A percentile compares a stretch with the other conserved stretches of the same genome.
phyloP scores from a whole-genome alignment of 1,140 invertebrate genomes.

The Lordiphosa stackelbergi region DNA sequence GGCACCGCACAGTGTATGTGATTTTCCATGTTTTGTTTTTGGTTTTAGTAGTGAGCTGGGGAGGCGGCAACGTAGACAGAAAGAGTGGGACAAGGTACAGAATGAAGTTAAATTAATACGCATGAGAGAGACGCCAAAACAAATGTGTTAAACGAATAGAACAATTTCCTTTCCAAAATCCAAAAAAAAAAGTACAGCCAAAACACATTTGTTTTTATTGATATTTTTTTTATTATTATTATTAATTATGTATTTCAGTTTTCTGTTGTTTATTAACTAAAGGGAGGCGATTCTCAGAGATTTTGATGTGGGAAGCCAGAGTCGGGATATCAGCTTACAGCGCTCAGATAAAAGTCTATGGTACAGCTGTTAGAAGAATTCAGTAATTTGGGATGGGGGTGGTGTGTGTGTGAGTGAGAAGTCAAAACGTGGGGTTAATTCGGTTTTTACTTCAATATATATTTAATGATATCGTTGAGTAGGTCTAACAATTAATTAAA shows the following conservation, averaged over 20 bases:
- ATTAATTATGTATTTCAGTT: slow-evolving; percentile 22
- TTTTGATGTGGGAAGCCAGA: too few species aligned
- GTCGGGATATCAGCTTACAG: too few species aligned
- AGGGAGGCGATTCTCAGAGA: too few species aligned
- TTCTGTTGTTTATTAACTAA: slow-evolving; percentile 5
- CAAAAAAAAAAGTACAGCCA: slow-evolving; percentile 30
- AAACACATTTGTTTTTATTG: slow-evolving; percentile 36
- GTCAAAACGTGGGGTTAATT: slow-evolving; percentile 38
- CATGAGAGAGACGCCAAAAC: slow-evolving; percentile 12
- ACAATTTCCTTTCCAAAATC: slow-evolving; percentile 3
- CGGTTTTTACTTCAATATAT: slow-evolving; percentile 32
- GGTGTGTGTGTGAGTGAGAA: slow-evolving; percentile 9
- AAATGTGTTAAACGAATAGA: slow-evolving; percentile 15
- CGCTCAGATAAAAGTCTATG: slow-evolving; percentile 21
- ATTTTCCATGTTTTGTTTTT: slow-evolving; percentile 61
- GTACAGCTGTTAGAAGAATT: slow-evolving; percentile 65
- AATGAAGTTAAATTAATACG: slow-evolving; percentile 10
- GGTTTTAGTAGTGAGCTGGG: slow-evolving; percentile 58
- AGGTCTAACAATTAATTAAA: slow-evolving; percentile 67
- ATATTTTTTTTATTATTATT: slow-evolving; percentile 19
- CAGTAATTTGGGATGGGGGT: slow-evolving; percentile 10
- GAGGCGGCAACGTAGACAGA: slow-evolving; percentile 21
- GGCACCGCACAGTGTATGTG: slow-evolving; percentile 74
- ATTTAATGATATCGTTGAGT: slow-evolving; percentile 42
- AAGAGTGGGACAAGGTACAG: slow-evolving; percentile 37